Base-by-base conservation (phyloP, 2,797 vertebrate species). In the Sternarchorhynchus goeldii region DNA sequence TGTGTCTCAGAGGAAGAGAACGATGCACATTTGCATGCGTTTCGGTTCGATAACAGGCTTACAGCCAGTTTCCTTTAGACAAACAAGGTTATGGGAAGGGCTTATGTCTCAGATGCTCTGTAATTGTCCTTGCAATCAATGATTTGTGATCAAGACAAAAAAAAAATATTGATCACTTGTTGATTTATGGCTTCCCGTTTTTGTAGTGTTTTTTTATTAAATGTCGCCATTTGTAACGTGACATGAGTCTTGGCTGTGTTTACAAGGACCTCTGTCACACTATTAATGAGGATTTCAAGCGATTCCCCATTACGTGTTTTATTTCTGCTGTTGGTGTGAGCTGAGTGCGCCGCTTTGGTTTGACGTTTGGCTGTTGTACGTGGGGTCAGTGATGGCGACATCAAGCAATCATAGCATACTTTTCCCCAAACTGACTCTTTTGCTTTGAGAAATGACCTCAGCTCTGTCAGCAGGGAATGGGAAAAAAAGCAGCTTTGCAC, bases 41-140 rank as follows among this genome's bases (percentile, higher is more conserved):
- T 72, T 36, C 63, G 29, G 79, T 73, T 86, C 83, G 39, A 85
- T 85, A 75, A 8, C 69, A 76, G 82, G 75, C 78, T 14, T 32
- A 68, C 56, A 53, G 82, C 85, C 82, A 83, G 29, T n/a, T 62
- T 74, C 75, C 73, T 70, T 81, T 79, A 84, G 34, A 80, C 77
- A 72, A 66, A 84, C 84, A 87, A 85, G 82, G 86, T 81, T 80
- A 83, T 18, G 29, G 72, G 77, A 84, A 84, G 75, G 77, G 73
- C 72, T 74, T 74, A 74, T 64, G 79, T 77, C 76, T 67, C 67
- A 80, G 70, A 79, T 68, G 57, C 77, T 65, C 81, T 71, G 73
- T 80, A 83, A 75, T 79, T 82, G 82, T 73, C 62, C 56, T 75
- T 55, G 20, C 69, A 75, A 83, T 81, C 73, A 77, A 81, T 81